phyloP scores from a whole-genome alignment of 2,113 vertebrate species.

The Corynorhinus townsendii region DNA sequence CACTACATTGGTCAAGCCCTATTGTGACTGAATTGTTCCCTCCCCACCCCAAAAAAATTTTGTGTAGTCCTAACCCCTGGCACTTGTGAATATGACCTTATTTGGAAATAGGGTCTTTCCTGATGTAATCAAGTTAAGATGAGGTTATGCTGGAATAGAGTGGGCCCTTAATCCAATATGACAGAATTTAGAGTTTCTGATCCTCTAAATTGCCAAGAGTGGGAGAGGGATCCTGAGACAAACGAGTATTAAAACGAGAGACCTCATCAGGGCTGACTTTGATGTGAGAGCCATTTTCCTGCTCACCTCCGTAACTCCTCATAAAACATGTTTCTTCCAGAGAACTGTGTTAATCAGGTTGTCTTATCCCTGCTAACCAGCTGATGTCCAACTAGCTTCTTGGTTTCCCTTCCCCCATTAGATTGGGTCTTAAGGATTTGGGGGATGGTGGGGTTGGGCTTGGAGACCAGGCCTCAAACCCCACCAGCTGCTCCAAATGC shows the following conservation, averaged over 20 bases:
- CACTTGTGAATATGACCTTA: background rate
- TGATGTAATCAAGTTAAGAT: background rate
- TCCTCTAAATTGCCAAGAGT: background rate
- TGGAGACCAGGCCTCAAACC: background rate
- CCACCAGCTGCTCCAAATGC: background rate
- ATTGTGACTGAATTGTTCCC: background rate
- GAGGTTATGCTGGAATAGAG: background rate
- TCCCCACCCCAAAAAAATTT: background rate
- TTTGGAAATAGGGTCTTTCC: background rate
- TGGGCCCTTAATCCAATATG: background rate
- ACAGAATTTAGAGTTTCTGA: background rate
- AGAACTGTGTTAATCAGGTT: background rate
- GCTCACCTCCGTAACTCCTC: background rate
- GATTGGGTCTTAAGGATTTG: background rate
- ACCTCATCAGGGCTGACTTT: background rate
- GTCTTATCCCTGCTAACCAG: background rate
- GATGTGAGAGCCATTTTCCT: background rate
- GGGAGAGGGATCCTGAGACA: background rate
- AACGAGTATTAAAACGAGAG: background rate
- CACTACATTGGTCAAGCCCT: rapidly evolving
- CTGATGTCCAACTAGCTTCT: background rate
- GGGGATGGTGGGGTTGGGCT: rapidly evolving
- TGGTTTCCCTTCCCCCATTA: background rate
- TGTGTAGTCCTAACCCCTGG: background rate
- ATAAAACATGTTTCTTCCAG: background rate